Percentiles rank a stretch among this genome's conserved stretches.
Evolutionary conservation across 2,113 vertebrate genomes (phyloP).

Genomic region (Chunga burmeisteri): DNA sequence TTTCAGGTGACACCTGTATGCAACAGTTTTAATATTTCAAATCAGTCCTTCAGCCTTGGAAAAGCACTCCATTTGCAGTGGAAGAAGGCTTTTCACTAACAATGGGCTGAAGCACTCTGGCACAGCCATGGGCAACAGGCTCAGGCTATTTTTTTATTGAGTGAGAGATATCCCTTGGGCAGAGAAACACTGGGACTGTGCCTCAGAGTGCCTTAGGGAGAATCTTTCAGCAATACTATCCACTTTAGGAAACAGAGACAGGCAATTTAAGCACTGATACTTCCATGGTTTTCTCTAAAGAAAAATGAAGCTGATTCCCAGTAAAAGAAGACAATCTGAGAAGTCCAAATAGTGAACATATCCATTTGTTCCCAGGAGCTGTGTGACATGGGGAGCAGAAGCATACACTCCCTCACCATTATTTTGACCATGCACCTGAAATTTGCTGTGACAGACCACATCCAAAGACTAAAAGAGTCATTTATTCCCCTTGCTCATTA

Average conservation of each 20-base stretch:
- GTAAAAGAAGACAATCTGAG: not conserved
- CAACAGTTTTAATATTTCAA: not conserved
- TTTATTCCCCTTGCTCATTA: not conserved
- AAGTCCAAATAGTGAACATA: not conserved
- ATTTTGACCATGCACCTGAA: not conserved
- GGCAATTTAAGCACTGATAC: not conserved
- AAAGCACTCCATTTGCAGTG: not conserved
- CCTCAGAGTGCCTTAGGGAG: not conserved
- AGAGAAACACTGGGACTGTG: not conserved
- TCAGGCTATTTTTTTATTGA: not conserved
- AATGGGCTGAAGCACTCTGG: not conserved
- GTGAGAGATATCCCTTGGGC: not conserved
- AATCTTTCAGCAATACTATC: not conserved
- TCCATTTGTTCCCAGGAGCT: not conserved
- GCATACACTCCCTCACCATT: not conserved
- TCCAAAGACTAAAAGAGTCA: not conserved
- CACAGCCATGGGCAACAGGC: not conserved
- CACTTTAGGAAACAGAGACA: not conserved
- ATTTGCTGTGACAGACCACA: not conserved
- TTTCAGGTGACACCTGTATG: not conserved
- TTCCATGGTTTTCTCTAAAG: not conserved
- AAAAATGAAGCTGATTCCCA: not conserved
- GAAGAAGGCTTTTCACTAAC: not conserved
- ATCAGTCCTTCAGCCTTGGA: not conserved
- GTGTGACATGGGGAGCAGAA: not conserved